A percentile compares a stretch with the other conserved stretches of the same genome.
These are phyloP conservation scores for Habropoda laboriosa DNA, from an alignment of 1,140 invertebrate genomes.

Conservation along the genomic window DNA sequence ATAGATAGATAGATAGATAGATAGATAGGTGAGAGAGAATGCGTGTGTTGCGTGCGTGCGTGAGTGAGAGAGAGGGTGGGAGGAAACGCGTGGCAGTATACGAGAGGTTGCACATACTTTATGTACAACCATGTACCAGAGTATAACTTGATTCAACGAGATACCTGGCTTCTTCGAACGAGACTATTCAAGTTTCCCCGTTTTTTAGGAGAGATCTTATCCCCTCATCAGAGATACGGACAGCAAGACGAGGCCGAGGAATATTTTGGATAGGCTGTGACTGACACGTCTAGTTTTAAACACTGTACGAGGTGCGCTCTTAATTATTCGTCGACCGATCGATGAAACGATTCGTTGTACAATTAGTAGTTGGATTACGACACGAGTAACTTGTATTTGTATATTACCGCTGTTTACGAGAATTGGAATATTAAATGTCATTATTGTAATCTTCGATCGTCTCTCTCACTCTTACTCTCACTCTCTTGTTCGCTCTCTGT, in stretches of 20 bases:
- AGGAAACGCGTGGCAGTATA: slow-evolving; percentile 58
- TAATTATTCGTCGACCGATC: slow-evolving; percentile 64
- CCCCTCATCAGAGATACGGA: slow-evolving; percentile 20
- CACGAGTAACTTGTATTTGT: slow-evolving; percentile 64
- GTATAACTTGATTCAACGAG: slow-evolving; percentile 48
- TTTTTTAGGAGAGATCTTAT: slow-evolving; percentile 42
- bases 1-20: no score
- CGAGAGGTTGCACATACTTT: slow-evolving; percentile 63
- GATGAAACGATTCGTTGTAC: slow-evolving; percentile 44
- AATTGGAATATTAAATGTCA: slow-evolving; percentile 73
- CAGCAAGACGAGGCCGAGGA: slow-evolving; percentile 31
- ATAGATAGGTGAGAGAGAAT: no score
- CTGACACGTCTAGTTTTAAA: slow-evolving; percentile 70
- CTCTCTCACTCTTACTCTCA: not conserved
- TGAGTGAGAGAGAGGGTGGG: slow-evolving; percentile 3
- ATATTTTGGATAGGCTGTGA: slow-evolving; percentile 76
- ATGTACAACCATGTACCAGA: slow-evolving; percentile 22
- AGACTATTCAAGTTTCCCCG: slow-evolving; percentile 46
- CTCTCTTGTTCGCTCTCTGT: not conserved
- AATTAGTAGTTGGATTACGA: slow-evolving; percentile 53
- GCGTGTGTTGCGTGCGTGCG: not conserved
- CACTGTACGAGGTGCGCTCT: slow-evolving; percentile 53
- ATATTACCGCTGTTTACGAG: slow-evolving; percentile 66
- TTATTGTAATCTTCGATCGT: slow-evolving; percentile 53
- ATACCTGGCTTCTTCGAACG: slow-evolving; percentile 52